phyloP scores from a whole-genome alignment of 2,888 invertebrate genomes.

The Aphodius sticticus region DNA sequence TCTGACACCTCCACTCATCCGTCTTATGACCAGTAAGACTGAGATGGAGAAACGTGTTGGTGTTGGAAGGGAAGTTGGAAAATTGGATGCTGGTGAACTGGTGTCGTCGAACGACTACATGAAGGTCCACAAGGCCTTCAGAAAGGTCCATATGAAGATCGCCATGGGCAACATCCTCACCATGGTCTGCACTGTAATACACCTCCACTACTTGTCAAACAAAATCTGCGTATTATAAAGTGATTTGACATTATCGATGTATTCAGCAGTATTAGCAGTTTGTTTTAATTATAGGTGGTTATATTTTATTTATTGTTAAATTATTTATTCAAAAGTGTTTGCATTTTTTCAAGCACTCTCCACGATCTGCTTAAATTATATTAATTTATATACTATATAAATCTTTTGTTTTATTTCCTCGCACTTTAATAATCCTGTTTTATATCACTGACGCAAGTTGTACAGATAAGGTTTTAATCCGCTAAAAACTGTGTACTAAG shows the following conservation, averaged over 20 bases:
- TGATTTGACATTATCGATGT: conserved; percentile 15
- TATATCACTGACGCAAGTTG: no score
- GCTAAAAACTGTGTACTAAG: neutral
- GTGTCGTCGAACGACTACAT: conserved; percentile 82
- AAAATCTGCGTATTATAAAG: conserved; percentile 42
- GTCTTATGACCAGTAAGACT: conserved; percentile 77
- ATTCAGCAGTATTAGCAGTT: conserved; percentile 27
- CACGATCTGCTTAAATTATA: conserved; percentile 31
- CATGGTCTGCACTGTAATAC: conserved; percentile 72
- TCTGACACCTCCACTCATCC: conserved; percentile 77
- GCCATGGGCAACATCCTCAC: conserved; percentile 82
- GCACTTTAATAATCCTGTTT: neutral
- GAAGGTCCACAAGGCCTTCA: conserved; percentile 76
- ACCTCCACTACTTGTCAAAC: conserved; percentile 68
- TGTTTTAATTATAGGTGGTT: conserved; percentile 14
- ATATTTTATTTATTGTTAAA: conserved; percentile 30
- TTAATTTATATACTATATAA: conserved; percentile 26
- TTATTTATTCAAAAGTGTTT: conserved; percentile 29
- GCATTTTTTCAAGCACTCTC: conserved; percentile 23
- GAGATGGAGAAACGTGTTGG: conserved; percentile 79
- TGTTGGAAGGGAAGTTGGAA: conserved; percentile 81
- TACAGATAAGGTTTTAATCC: neutral
- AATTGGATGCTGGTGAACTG: conserved; percentile 74
- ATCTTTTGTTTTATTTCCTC: neutral
- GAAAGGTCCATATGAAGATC: conserved; percentile 78